Base-by-base conservation (phyloP, 2,113 vertebrate genomes). In the Forbesichthys agassizii region DNA sequence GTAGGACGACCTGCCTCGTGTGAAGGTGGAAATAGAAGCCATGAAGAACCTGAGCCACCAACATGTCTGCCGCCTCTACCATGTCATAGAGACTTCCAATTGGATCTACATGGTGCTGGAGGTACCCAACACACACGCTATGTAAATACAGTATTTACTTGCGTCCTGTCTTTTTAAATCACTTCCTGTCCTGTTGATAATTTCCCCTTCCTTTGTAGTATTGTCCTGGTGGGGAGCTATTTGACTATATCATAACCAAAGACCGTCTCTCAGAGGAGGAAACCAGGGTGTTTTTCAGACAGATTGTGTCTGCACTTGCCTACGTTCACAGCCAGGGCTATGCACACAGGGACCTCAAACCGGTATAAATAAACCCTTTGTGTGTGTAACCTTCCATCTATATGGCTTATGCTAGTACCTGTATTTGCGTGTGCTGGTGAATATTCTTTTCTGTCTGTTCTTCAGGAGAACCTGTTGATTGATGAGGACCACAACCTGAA, bases 21-120 rank as follows among this genome's bases (percentile, higher is more conserved):
- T 99, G 60, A 96, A 99, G 87, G 88, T 90, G 5, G 98, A 99
- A 88, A 98, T 98, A 0, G 95, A 97, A 59, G 96, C 97, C 33
- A 93, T 98, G 95, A 99, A 98, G 87, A 95, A 92, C 74, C 86
- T 99, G 16, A 95, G 93, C 80, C 98, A 99, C 69, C 96, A 99
- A 73, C 95, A 98, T 27, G 85, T 99, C 69, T 99, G 96, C 79
- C 93, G 73, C 46, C 90, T 99, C 48, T 99, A 98, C 77, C 96
- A 98, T 0, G 95, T 98, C 67, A 92, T 98, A 63, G 98, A 99
- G 84, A 98, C 97, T 0, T 58, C 93, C 49, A 93, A 91, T 60
- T 96, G 95, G 88, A 97, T 99, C 81, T 99, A 97, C 80, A 94
- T 99, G 92, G 92, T 96, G 65, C 88, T 99, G 11, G 98, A 99